Conservation (phyloP, 64 coral and sea anemone genomes). For the Montipora foliosa region DNA sequence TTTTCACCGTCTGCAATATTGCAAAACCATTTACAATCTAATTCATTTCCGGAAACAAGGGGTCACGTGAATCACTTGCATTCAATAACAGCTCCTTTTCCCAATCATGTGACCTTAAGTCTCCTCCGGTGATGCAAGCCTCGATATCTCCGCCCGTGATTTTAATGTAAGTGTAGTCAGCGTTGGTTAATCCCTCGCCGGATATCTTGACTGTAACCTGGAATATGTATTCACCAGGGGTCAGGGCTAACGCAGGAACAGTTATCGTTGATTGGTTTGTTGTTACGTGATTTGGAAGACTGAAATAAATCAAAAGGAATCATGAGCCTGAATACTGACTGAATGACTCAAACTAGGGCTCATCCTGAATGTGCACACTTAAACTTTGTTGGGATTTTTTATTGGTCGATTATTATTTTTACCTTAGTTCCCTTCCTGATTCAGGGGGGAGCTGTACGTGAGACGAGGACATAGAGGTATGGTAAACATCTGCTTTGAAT, state of each 20-base stretch:
- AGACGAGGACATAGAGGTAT: background rate
- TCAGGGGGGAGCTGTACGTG: slow-evolving; percentile 69
- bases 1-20: background rate
- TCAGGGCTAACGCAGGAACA: slow-evolving; percentile 60
- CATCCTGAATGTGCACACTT: too few relatives aligned
- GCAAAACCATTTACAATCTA: slow-evolving; percentile 83
- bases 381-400: background rate
- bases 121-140: slow-evolving; percentile 77
- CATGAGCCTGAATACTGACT: too few relatives aligned
- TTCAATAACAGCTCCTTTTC: slow-evolving; percentile 54
- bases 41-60: slow-evolving; percentile 10
- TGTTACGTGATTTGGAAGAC: slow-evolving; percentile 28
- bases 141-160: slow-evolving; percentile 60
- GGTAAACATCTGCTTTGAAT: slow-evolving; percentile 59
- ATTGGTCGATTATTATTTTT: background rate
- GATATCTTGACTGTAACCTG: slow-evolving; percentile 45
- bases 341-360: too few relatives aligned
- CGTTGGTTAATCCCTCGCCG: slow-evolving; percentile 26
- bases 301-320: background rate
- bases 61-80: slow-evolving; percentile 71
- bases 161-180: slow-evolving; percentile 71
- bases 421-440: slow-evolving; percentile 59
- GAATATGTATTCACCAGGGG: slow-evolving; percentile 82
- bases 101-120: slow-evolving; percentile 71
- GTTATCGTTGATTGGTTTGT: slow-evolving; percentile 68